These are phyloP conservation scores for Ophthalmolycus amberensis DNA, from an alignment of 2,113 vertebrate species.

Conservation along the genomic window DNA sequence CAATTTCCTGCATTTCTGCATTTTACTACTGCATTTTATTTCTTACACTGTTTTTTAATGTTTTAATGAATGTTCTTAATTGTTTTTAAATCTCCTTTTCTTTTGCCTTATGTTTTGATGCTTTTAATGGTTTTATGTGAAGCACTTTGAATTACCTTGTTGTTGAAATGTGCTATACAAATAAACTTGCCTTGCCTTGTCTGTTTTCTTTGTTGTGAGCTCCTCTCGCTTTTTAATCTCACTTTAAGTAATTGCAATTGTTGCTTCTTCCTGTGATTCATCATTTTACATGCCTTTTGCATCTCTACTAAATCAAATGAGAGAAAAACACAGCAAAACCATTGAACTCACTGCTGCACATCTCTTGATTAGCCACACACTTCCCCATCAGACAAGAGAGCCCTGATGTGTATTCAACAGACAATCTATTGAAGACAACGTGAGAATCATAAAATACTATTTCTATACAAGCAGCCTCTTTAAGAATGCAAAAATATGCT, in stretches of 20 bases:
- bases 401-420: background rate
- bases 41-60: no score
- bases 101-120: no score
- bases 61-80: no score
- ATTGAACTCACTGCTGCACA: background rate
- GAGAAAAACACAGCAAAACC: background rate
- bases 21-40: no score
- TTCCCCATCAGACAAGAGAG: slow-evolving; percentile 20
- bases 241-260: slow-evolving; percentile 6
- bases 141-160: no score
- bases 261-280: background rate
- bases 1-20: no score
- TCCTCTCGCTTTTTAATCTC: slow-evolving; percentile 3
- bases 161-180: no score
- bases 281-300: slow-evolving; percentile 1
- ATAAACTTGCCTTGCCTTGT: background rate
- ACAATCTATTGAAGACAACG: slow-evolving; percentile 1
- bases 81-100: no score
- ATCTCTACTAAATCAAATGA: slow-evolving; percentile 14
- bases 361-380: slow-evolving; percentile 13
- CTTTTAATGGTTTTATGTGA: no score
- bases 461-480: slow-evolving; percentile 7
- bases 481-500: slow-evolving; percentile 6
- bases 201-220: slow-evolving; percentile 1
- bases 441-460: background rate